These are phyloP conservation scores for Metaphire vulgaris DNA, from an alignment of 1,140 invertebrate genomes.

Conservation along the genomic window DNA sequence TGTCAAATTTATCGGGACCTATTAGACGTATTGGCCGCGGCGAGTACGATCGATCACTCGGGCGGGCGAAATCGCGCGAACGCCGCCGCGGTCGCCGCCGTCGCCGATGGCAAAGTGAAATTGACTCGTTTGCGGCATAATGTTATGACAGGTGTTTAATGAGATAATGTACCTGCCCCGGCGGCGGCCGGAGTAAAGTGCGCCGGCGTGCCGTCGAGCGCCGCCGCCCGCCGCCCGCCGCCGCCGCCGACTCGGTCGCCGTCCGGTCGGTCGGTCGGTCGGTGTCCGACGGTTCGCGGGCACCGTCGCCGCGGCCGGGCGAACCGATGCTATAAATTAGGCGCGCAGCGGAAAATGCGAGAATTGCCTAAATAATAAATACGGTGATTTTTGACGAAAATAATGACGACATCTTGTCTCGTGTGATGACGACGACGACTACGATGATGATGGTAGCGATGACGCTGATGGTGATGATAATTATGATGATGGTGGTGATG, in stretches of 20 bases:
- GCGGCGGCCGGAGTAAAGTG: neutral
- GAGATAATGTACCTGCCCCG: neutral
- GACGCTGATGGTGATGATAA: neutral
- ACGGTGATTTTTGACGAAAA: neutral
- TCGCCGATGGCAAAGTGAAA: neutral
- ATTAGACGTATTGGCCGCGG: neutral
- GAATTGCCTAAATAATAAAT: conserved; percentile 1
- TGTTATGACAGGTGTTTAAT: neutral
- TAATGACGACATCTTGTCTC: neutral
- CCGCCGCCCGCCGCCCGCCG: too few species aligned
- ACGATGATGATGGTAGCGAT: neutral
- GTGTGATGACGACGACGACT: neutral
- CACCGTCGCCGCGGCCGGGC: too few species aligned
- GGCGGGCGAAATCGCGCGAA: too few species aligned
- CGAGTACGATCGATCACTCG: neutral
- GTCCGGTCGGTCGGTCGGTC: too few species aligned
- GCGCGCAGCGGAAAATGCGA: neutral
- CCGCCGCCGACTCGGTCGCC: neutral
- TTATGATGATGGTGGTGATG: neutral
- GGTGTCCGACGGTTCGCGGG: too few species aligned
- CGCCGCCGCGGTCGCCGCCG: too few species aligned
- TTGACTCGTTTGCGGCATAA: neutral
- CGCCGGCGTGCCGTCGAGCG: neutral
- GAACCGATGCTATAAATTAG: neutral
- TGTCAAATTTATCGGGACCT: neutral